A percentile compares a stretch with the other conserved stretches of the same genome.
Conservation (phyloP, 2,113 vertebrate genomes). For the Tringa solitaria region DNA sequence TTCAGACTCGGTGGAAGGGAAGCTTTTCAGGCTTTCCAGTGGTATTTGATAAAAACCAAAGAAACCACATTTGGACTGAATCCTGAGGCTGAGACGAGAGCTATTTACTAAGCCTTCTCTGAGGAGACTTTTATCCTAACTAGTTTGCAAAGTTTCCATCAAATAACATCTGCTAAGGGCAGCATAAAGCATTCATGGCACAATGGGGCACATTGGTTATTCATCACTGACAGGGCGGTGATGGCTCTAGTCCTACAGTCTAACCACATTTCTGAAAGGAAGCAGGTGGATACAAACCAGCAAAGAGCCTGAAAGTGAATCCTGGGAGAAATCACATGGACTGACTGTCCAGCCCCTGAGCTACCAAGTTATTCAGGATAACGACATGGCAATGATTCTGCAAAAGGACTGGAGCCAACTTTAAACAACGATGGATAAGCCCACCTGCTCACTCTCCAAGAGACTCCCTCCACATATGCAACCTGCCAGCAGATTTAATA, state of each 20-base stretch:
- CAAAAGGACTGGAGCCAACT: conserved; percentile 6
- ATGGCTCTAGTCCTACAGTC: not conserved
- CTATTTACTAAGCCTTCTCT: not conserved
- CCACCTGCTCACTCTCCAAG: conserved; percentile 25
- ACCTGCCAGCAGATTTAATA: conserved; percentile 27
- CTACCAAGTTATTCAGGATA: not conserved
- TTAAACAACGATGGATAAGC: not conserved
- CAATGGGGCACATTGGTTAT: not conserved
- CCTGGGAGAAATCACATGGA: not conserved
- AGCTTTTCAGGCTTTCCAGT: not conserved
- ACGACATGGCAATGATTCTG: not conserved
- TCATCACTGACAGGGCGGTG: conserved; percentile 11
- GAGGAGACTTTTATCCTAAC: not conserved
- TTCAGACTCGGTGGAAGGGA: not conserved
- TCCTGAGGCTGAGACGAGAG: not conserved
- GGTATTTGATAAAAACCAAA: not conserved
- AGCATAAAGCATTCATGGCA: not conserved
- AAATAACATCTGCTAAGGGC: conserved; percentile 12
- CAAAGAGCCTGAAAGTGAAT: not conserved
- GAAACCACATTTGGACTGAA: not conserved
- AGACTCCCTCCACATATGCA: not conserved
- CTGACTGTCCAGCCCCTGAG: not conserved
- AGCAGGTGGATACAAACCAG: conserved; percentile 27
- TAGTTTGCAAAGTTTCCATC: conserved; percentile 8
- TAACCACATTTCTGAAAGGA: not conserved